phyloP scores from a whole-genome alignment of 1,140 invertebrate genomes.

The Drosophila insularis region DNA sequence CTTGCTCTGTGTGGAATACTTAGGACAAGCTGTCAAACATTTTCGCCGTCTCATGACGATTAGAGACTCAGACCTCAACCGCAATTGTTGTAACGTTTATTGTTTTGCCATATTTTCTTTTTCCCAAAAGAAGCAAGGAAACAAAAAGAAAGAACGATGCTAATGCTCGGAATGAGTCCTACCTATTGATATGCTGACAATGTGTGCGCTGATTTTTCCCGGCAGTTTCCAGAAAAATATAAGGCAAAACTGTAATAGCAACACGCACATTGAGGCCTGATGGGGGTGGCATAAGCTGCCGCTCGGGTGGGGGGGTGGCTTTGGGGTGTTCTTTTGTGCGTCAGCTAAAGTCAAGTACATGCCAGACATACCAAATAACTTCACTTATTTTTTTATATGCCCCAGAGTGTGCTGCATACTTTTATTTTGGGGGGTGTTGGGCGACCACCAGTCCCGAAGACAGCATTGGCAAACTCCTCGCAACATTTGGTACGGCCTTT shows the following conservation, averaged over 20 bases:
- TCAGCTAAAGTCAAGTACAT: conserved; percentile 47
- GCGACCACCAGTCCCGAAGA: conserved; percentile 2
- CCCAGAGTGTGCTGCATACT: conserved; percentile 33
- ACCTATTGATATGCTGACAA: conserved; percentile 74
- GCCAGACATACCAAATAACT: conserved; percentile 75
- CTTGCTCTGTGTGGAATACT: conserved; percentile 26
- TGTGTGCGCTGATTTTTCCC: conserved; percentile 65
- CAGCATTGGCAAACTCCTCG: neutral
- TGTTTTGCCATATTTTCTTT: conserved; percentile 58
- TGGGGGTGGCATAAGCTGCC: neutral
- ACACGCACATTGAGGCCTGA: conserved; percentile 7
- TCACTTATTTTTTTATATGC: conserved; percentile 61
- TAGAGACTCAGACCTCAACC: conserved; percentile 28
- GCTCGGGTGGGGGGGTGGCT: neutral
- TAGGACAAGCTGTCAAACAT: conserved; percentile 52
- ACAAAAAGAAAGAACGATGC: conserved; percentile 6
- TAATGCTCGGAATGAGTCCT: conserved; percentile 25
- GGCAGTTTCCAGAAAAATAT: conserved; percentile 9
- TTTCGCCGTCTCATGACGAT: conserved; percentile 44
- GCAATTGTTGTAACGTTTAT: conserved; percentile 60
- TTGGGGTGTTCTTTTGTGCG: conserved; percentile 9
- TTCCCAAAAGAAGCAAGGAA: conserved; percentile 28
- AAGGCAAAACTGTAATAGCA: conserved; percentile 52
- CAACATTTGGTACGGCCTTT: conserved; percentile 24
- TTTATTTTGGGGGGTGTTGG: conserved; percentile 9